Evolutionary conservation across 1,140 invertebrate genomes (phyloP).

Genomic region (Limonius californicus): DNA sequence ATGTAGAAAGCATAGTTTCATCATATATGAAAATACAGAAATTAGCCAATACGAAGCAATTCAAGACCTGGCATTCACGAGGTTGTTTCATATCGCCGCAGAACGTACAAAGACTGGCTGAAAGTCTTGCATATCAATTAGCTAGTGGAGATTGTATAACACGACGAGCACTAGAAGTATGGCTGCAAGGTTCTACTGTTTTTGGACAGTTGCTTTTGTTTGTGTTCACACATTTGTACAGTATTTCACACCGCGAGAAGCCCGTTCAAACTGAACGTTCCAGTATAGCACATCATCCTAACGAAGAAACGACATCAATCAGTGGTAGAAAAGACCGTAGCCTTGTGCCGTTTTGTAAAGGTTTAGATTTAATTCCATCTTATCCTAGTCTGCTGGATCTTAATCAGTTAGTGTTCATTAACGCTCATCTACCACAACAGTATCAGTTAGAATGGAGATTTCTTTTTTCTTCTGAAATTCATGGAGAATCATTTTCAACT

Average conservation of each 20-base stretch:
- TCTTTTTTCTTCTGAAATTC: conserved; percentile 75
- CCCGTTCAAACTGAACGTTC: not conserved
- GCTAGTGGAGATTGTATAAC: conserved; percentile 36
- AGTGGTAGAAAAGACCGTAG: conserved; percentile 48
- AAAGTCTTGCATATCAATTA: conserved; percentile 44
- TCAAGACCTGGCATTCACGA: conserved; percentile 42
- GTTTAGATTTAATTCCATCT: conserved; percentile 65
- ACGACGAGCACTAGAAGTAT: conserved; percentile 38
- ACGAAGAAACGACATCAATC: conserved; percentile 15
- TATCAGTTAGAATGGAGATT: conserved; percentile 75
- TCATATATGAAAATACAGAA: conserved; percentile 57
- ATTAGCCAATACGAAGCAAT: conserved; percentile 44
- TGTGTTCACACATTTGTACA: conserved; percentile 45
- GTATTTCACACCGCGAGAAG: conserved; percentile 43
- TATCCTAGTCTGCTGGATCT: conserved; percentile 74
- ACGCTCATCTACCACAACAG: conserved; percentile 68
- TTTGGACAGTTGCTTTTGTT: conserved; percentile 43
- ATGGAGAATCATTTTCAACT: conserved; percentile 81
- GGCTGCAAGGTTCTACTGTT: conserved; percentile 42
- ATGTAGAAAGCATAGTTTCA: conserved; percentile 56
- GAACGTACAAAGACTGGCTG: conserved; percentile 44
- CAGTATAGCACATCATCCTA: conserved; percentile 7
- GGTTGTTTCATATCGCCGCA: conserved; percentile 43
- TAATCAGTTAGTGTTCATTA: conserved; percentile 73
- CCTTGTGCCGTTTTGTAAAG: conserved; percentile 53